phyloP scores from a whole-genome alignment of 2,888 invertebrate genomes.

The Tortrix viridana region DNA sequence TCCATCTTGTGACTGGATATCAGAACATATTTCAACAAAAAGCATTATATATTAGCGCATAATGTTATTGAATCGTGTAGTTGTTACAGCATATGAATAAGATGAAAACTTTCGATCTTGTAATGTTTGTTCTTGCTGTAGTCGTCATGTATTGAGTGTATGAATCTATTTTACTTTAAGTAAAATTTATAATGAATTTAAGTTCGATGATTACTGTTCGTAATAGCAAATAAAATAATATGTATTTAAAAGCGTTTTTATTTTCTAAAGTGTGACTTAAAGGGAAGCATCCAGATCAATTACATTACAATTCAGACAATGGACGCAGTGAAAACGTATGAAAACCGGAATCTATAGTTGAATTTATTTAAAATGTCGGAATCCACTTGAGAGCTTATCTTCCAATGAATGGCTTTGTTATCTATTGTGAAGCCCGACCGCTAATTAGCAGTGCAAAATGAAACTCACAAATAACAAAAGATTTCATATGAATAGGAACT shows the following conservation, averaged over 20 bases:
- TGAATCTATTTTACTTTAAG: slow-evolving; percentile 55
- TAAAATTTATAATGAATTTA: slow-evolving; percentile 34
- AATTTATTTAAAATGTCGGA: no score
- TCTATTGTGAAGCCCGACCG: no score
- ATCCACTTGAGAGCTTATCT: no score
- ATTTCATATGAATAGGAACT: no score
- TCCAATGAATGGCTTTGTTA: no score
- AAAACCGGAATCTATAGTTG: no score
- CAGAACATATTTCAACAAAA: slow-evolving; percentile 3
- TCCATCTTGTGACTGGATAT: slow-evolving; percentile 24
- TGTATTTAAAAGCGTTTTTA: slow-evolving; percentile 13
- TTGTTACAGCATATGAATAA: slow-evolving; percentile 41
- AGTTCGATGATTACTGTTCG: slow-evolving; percentile 20
- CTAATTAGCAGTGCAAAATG: no score
- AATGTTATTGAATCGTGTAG: slow-evolving; percentile 43
- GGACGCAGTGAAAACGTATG: no score
- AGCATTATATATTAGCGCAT: slow-evolving; percentile 15
- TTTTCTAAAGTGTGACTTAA: neutral
- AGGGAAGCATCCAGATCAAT: no score
- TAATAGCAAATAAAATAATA: slow-evolving; percentile 29
- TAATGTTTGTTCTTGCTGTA: slow-evolving; percentile 49
- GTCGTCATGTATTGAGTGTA: slow-evolving; percentile 56
- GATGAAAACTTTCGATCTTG: slow-evolving; percentile 19
- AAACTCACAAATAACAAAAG: no score
- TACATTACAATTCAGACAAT: no score